A percentile compares a stretch with the other conserved stretches of the same genome.
Evolutionary conservation across 2,797 vertebrate species (phyloP).

Genomic region (Galago senegalensis): DNA sequence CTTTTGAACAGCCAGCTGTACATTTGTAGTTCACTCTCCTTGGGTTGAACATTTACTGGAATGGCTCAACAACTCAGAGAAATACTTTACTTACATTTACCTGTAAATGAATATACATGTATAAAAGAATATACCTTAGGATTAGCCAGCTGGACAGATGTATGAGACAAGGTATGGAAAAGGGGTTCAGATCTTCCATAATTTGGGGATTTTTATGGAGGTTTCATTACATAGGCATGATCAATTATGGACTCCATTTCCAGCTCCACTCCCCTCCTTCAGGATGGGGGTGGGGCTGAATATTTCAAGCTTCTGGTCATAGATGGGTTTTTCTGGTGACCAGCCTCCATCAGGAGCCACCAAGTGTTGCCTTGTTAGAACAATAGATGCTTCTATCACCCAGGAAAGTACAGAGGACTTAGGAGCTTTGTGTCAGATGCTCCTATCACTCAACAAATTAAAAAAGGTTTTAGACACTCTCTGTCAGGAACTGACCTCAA

Average conservation of each 20-base stretch:
- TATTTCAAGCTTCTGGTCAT: background rate
- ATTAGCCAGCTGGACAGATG: background rate
- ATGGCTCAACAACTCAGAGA: background rate
- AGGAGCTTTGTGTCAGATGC: background rate
- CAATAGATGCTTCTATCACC: background rate
- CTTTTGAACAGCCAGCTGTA: background rate
- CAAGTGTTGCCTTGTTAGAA: background rate
- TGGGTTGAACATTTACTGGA: background rate
- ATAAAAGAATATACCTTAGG: background rate
- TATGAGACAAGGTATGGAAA: background rate
- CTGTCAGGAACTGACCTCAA: background rate
- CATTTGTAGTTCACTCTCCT: background rate
- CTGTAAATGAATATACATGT: background rate
- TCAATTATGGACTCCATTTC: background rate
- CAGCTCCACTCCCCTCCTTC: background rate
- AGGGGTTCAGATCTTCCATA: background rate
- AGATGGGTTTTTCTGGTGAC: background rate
- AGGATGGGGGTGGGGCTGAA: background rate
- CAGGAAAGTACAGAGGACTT: background rate
- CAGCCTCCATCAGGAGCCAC: background rate
- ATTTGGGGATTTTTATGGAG: background rate
- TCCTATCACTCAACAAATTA: background rate
- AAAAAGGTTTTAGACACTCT: background rate
- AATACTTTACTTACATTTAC: background rate
- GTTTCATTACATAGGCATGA: background rate